Conservation (phyloP, 2,797 vertebrate genomes). For the Protosalanx chinensis region DNA sequence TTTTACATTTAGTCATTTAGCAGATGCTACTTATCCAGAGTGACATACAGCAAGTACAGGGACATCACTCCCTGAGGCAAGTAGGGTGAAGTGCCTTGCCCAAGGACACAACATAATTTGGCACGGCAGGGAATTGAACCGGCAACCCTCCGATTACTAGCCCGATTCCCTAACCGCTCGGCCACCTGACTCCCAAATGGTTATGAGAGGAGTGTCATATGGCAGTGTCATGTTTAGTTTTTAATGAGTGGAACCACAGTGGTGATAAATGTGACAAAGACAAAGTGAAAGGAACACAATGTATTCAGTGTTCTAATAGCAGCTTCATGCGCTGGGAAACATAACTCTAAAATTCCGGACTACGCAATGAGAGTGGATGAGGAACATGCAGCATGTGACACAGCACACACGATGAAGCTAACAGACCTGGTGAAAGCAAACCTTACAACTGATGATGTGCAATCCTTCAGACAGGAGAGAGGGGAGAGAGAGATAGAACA, state of each 20-base stretch:
- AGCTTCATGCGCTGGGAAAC: background rate
- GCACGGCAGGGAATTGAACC: too few relatives aligned
- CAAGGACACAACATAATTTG: too few relatives aligned
- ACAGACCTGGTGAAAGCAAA: constrained; percentile 57
- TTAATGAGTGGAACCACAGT: constrained; percentile 24
- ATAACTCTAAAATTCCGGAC: background rate
- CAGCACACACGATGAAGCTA: constrained; percentile 49
- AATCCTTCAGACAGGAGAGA: constrained; percentile 53
- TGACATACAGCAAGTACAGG: too few relatives aligned
- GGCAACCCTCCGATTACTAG: too few relatives aligned
- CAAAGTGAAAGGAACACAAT: constrained; percentile 18
- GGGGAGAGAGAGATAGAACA: constrained; percentile 33
- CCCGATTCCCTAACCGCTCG: too few relatives aligned
- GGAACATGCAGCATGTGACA: constrained; percentile 50
- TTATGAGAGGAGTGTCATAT: constrained; percentile 17
- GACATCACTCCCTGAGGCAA: too few relatives aligned
- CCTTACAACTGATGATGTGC: constrained; percentile 64
- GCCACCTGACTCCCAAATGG: background rate
- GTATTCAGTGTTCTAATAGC: constrained; percentile 10
- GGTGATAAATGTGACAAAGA: background rate
- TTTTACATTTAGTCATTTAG: too few relatives aligned
- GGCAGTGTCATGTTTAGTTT: constrained; percentile 22
- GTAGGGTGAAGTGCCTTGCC: too few relatives aligned
- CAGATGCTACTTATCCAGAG: too few relatives aligned
- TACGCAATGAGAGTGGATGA: constrained; percentile 27